Conservation (phyloP, 2,113 vertebrate species). For the Todiramphus saurophagus region DNA sequence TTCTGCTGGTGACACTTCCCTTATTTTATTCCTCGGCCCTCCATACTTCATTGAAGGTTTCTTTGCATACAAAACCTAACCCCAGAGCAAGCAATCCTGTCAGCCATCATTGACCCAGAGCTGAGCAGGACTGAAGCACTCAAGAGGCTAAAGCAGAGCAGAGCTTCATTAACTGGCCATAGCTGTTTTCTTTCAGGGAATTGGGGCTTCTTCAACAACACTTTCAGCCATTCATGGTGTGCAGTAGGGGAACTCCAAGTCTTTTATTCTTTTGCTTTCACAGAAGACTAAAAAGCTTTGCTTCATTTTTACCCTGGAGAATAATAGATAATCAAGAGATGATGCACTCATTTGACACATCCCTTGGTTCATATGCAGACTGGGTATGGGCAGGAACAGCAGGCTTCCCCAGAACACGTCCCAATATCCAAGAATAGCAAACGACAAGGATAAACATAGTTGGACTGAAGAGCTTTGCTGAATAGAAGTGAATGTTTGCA, state of each 20-base stretch:
- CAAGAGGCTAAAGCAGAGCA: neutral
- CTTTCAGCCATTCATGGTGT: neutral
- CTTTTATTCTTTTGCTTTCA: neutral
- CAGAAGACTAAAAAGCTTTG: neutral
- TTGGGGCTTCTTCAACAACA: neutral
- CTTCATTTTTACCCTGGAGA: neutral
- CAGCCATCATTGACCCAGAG: neutral
- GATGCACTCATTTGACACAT: neutral
- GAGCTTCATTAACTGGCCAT: rapidly evolving
- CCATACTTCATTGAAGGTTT: neutral
- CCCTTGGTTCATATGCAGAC: neutral
- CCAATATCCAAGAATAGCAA: constrained; percentile 62
- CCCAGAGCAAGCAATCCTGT: neutral
- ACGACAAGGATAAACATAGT: constrained; percentile 52
- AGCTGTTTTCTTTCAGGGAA: neutral
- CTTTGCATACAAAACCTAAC: neutral
- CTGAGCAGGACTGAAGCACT: neutral
- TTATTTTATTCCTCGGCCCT: neutral
- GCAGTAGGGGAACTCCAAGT: neutral
- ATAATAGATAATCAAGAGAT: neutral
- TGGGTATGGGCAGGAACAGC: constrained; percentile 15
- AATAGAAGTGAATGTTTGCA: neutral
- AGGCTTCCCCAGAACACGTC: constrained; percentile 62
- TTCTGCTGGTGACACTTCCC: neutral
- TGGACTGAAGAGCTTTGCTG: neutral